phyloP scores from a whole-genome alignment of 2,113 vertebrate genomes.

The Onychostoma macrolepis region DNA sequence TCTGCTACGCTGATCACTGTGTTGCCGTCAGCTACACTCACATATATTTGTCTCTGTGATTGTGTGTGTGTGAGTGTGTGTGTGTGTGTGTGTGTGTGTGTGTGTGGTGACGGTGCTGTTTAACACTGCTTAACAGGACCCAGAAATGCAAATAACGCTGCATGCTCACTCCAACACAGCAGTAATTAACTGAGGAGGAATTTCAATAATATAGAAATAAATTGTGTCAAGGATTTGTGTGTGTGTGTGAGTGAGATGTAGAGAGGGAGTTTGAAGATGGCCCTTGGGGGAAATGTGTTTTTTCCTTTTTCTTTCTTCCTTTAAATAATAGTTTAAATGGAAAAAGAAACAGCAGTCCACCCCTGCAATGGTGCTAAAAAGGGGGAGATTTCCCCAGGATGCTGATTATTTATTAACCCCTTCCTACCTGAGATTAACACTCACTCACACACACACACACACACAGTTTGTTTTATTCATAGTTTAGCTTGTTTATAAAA shows the following conservation, averaged over 20 bases:
- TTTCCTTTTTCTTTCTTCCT: constrained; percentile 37
- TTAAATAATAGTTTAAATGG: constrained; percentile 62
- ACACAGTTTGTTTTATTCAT: background rate
- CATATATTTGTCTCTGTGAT: constrained; percentile 34
- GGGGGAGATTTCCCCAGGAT: constrained; percentile 5
- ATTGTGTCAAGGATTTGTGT: constrained; percentile 62
- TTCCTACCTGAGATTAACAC: background rate
- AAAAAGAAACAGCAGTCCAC: constrained; percentile 31
- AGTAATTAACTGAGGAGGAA: constrained; percentile 65
- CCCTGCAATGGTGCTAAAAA: constrained; percentile 47
- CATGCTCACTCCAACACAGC: constrained; percentile 51
- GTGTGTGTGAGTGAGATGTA: constrained; percentile 44
- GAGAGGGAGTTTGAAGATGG: constrained; percentile 43
- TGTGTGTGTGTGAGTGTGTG: background rate
- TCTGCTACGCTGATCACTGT: constrained; percentile 55
- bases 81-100: constrained; percentile 4
- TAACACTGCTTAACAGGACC: constrained; percentile 60
- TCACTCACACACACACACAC: background rate
- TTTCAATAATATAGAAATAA: constrained; percentile 65
- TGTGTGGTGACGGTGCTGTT: constrained; percentile 52
- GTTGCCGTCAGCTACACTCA: constrained; percentile 58
- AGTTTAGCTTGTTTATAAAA: background rate
- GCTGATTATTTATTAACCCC: constrained; percentile 21
- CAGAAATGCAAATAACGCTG: constrained; percentile 62
- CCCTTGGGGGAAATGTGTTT: constrained; percentile 40